These are phyloP conservation scores for Amblyornis subalaris DNA, from an alignment of 2,113 vertebrate genomes.

Conservation along the genomic window DNA sequence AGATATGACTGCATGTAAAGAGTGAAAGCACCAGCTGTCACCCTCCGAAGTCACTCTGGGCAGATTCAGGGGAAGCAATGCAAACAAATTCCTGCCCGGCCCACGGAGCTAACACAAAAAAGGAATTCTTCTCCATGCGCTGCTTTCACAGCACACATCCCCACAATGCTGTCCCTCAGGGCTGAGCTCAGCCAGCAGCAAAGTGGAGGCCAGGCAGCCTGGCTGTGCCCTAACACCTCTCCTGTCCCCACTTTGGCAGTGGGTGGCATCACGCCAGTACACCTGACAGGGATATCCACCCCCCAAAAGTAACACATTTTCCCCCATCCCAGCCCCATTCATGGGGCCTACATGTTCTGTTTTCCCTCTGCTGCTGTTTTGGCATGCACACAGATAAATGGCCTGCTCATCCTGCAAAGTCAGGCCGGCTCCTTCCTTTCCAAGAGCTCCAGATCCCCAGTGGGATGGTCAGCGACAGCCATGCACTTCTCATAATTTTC, in stretches of 20 bases:
- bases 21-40: neutral
- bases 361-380: neutral
- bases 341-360: neutral
- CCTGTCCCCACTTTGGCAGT: fast-evolving
- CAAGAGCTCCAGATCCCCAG: neutral
- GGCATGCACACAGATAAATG: neutral
- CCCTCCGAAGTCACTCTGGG: neutral
- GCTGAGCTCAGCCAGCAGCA: neutral
- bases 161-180: fast-evolving
- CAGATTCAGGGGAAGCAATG: neutral
- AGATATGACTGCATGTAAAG: neutral
- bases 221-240: neutral
- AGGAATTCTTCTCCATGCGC: neutral
- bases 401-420: neutral
- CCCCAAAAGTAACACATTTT: neutral
- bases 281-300: neutral
- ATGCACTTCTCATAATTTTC: neutral
- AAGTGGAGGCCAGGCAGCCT: neutral
- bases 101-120: fast-evolving
- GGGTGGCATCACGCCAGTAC: fast-evolving
- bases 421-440: neutral
- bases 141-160: neutral
- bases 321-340: neutral
- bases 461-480: neutral
- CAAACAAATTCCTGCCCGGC: neutral